Percentiles rank a stretch among this genome's conserved stretches.
phyloP scores from a whole-genome alignment of 35 echinoderm and acorn worm genomes.

The Patiria miniata region DNA sequence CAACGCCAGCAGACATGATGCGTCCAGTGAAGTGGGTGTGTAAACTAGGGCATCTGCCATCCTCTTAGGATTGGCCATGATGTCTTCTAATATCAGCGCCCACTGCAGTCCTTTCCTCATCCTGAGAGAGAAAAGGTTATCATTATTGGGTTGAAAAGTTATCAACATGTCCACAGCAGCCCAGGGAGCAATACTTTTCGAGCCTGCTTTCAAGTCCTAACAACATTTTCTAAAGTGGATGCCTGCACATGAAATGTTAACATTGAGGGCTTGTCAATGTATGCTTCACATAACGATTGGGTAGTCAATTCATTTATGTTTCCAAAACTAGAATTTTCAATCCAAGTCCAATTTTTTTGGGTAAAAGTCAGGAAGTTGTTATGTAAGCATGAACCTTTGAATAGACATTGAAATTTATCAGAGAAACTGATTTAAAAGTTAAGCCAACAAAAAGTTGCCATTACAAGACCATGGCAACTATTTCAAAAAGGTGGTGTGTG shows the following conservation, averaged over 20 bases:
- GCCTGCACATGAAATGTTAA: not conserved
- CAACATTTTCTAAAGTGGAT: not conserved
- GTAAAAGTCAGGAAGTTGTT: too few species aligned
- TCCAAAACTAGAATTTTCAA: too few species aligned
- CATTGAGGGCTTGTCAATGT: not conserved
- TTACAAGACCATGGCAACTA: too few species aligned
- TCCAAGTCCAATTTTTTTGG: too few species aligned
- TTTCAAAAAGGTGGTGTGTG: too few species aligned
- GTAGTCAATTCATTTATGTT: not conserved
- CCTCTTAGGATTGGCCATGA: not conserved
- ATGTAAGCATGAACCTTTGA: too few species aligned
- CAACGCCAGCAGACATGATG: not conserved
- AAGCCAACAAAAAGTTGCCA: too few species aligned
- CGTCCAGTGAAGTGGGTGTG: not conserved
- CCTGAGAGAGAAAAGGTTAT: not conserved
- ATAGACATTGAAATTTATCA: too few species aligned
- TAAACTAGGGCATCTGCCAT: not conserved
- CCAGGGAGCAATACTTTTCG: not conserved
- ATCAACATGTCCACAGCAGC: not conserved
- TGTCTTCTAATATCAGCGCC: not conserved
- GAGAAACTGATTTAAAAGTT: too few species aligned
- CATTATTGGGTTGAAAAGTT: not conserved
- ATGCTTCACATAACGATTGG: not conserved
- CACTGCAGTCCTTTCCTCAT: not conserved
- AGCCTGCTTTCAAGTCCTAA: not conserved